phyloP scores from a whole-genome alignment of 2,888 invertebrate species.

The Melanostoma mellinum region DNA sequence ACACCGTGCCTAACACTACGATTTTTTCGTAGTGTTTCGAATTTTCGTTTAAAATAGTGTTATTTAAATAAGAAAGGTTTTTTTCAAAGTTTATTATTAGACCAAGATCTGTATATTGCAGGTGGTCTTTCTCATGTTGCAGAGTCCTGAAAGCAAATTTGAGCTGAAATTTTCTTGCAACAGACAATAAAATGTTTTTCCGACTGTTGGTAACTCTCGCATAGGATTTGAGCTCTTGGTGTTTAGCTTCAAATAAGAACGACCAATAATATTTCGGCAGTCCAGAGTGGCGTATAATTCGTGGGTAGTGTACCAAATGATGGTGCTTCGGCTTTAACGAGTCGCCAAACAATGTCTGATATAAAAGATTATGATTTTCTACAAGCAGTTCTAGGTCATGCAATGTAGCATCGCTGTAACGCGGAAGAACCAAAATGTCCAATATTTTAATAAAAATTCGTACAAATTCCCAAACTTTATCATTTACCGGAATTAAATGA shows the following conservation, averaged over 20 bases:
- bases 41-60: slow-evolving; percentile 14
- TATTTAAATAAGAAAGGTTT: neutral
- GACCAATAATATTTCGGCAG: slow-evolving; percentile 14
- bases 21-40: slow-evolving; percentile 9
- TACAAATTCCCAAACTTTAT: slow-evolving; percentile 45
- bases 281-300: slow-evolving; percentile 27
- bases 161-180: slow-evolving; percentile 9
- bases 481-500: slow-evolving; percentile 54
- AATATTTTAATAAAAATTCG: slow-evolving; percentile 37
- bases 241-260: slow-evolving; percentile 17
- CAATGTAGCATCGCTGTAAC: slow-evolving; percentile 20
- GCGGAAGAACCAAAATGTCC: slow-evolving; percentile 39
- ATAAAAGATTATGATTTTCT: slow-evolving; percentile 18
- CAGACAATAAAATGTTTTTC: slow-evolving; percentile 6
- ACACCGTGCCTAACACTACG: neutral
- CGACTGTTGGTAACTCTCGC: slow-evolving; percentile 4
- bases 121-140: neutral
- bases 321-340: slow-evolving; percentile 21
- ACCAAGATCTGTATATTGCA: neutral
- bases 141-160: too few species aligned
- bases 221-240: slow-evolving; percentile 13
- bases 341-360: slow-evolving; percentile 20
- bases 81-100: neutral
- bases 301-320: slow-evolving; percentile 6
- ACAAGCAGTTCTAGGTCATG: slow-evolving; percentile 21